These are phyloP conservation scores for Heliothis subflexa DNA, from an alignment of 1,140 invertebrate species.

Conservation along the genomic window DNA sequence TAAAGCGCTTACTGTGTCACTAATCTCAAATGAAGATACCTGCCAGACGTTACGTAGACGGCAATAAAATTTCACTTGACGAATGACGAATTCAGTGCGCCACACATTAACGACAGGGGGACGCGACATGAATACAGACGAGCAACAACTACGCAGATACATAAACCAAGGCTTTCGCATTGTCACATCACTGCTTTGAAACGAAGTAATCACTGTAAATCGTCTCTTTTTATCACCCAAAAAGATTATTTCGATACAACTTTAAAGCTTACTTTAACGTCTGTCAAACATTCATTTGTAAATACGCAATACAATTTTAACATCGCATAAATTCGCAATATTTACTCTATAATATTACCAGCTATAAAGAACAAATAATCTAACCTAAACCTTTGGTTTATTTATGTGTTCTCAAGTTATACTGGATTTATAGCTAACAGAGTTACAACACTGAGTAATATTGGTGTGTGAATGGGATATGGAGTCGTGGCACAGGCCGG, in stretches of 20 bases:
- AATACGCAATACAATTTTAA: conserved; percentile 6
- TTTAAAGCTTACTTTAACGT: conserved; percentile 1
- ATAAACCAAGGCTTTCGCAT: background rate
- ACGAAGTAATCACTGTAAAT: background rate
- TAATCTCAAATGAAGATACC: background rate
- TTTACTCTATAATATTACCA: conserved; percentile 12
- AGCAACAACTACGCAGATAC: background rate
- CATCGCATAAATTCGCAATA: conserved; percentile 7
- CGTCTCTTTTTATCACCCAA: background rate
- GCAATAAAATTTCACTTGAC: conserved; percentile 44
- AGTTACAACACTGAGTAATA: background rate
- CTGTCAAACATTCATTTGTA: background rate
- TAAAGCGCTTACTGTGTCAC: background rate
- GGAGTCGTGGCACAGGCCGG: conserved; percentile 18
- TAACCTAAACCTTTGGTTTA: conserved; percentile 29
- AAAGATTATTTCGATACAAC: background rate
- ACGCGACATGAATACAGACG: conserved; percentile 8
- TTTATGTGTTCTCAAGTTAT: conserved; percentile 8
- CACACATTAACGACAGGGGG: conserved; percentile 12
- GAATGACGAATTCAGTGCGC: conserved; percentile 37
- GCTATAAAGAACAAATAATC: background rate
- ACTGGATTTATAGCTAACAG: conserved; percentile 17
- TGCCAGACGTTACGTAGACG: conserved; percentile 44
- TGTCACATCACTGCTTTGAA: conserved; percentile 10
- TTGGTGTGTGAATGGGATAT: background rate